A percentile compares a stretch with the other conserved stretches of the same genome.
phyloP scores from a whole-genome alignment of 2,797 vertebrate species.

The Triplophysa yarkandensis region DNA sequence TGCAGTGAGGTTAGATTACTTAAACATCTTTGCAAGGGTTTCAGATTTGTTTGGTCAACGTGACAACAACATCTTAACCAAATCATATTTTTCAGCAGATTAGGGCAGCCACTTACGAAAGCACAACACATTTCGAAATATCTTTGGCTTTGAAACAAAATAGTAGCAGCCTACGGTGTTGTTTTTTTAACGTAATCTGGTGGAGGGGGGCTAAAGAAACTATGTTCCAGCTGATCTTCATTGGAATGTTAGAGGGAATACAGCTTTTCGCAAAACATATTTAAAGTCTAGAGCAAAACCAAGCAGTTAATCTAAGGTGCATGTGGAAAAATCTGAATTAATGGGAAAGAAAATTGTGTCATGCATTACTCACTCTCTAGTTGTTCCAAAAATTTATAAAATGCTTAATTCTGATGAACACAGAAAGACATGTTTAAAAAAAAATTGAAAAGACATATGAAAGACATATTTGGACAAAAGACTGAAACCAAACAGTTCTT shows the following conservation, averaged over 20 bases:
- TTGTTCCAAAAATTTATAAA: too few relatives aligned
- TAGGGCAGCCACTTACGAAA: constrained; percentile 17
- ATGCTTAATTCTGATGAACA: too few relatives aligned
- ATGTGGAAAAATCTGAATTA: background rate
- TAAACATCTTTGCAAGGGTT: background rate
- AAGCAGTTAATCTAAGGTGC: background rate
- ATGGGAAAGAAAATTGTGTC: too few relatives aligned
- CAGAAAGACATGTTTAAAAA: too few relatives aligned
- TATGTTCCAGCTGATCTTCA: constrained; percentile 29
- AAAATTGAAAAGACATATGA: too few relatives aligned
- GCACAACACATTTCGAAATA: background rate
- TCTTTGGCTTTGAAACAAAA: constrained; percentile 1
- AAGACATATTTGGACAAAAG: too few relatives aligned
- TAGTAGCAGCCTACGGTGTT: background rate
- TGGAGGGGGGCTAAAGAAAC: constrained; percentile 13
- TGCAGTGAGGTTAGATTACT: background rate
- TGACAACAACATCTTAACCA: constrained; percentile 15
- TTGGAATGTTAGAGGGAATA: constrained; percentile 35
- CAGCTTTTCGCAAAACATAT: constrained; percentile 19
- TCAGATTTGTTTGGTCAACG: constrained; percentile 6
- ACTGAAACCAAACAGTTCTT: too few relatives aligned
- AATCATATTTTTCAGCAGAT: constrained; percentile 29
- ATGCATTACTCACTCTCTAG: too few relatives aligned
- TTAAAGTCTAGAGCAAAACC: constrained; percentile 1
- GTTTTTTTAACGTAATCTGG: background rate